Evolutionary conservation across 2,888 invertebrate genomes (phyloP).

Genomic region (Ferrisia virgata): DNA sequence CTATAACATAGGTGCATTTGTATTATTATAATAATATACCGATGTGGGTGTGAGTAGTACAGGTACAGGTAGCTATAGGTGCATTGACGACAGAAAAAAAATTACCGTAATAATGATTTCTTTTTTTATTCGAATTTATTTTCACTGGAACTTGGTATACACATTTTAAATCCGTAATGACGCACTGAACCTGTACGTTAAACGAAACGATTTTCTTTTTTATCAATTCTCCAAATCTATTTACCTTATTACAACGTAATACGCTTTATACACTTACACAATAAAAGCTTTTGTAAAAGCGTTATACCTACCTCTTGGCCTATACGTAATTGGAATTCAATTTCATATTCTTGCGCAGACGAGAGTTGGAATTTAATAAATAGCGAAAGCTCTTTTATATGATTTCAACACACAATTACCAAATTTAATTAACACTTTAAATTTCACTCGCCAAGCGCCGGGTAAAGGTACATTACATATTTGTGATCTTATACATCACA

Average conservation of each 20-base stretch:
- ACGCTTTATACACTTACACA: background rate
- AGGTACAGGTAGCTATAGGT: background rate
- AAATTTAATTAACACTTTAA: background rate
- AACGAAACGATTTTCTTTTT: background rate
- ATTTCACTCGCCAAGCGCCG: background rate
- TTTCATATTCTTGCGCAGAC: background rate
- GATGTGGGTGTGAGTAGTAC: background rate
- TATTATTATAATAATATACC: no score
- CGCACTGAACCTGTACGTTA: background rate
- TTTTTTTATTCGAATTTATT: background rate
- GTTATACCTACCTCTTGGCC: background rate
- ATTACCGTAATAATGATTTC: background rate
- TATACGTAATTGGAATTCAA: background rate
- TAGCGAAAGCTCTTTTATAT: background rate
- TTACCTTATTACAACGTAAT: background rate
- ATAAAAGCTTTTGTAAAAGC: slow-evolving; percentile 3
- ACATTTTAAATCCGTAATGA: background rate
- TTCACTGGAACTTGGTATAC: background rate
- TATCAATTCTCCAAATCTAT: background rate
- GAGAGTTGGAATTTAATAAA: background rate
- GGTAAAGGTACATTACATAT: no score
- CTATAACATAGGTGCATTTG: background rate
- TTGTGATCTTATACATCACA: background rate
- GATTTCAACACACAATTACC: background rate
- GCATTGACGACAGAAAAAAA: background rate